phyloP scores from a whole-genome alignment of 2,797 vertebrate species.

The Anableps anableps region DNA sequence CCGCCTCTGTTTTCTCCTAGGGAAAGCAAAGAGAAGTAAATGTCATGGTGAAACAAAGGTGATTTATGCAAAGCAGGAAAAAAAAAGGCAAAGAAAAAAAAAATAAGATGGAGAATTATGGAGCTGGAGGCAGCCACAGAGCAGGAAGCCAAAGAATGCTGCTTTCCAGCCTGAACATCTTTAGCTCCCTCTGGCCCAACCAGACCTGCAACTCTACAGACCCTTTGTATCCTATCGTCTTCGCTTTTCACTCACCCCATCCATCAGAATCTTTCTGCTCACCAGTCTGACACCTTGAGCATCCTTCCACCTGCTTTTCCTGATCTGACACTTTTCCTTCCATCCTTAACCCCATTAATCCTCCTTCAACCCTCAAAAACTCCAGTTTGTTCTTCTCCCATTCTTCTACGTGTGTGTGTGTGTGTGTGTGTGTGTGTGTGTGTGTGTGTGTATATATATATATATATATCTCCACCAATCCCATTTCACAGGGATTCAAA shows the following conservation, averaged over 20 bases:
- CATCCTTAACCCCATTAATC: neutral
- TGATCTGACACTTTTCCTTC: neutral
- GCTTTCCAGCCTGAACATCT: neutral
- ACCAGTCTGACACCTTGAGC: neutral
- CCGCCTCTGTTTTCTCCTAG: neutral
- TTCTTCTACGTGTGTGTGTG: too few relatives aligned
- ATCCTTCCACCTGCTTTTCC: neutral
- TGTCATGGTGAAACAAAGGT: neutral
- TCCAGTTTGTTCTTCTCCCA: neutral
- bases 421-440: too few relatives aligned
- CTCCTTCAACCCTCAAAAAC: neutral
- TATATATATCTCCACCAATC: too few relatives aligned
- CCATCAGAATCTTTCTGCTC: neutral
- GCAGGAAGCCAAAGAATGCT: neutral
- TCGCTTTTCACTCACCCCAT: neutral
- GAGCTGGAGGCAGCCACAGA: neutral
- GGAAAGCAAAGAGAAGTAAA: neutral
- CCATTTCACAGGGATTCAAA: too few relatives aligned
- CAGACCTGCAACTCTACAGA: slow-evolving; percentile 4
- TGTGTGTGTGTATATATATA: too few relatives aligned
- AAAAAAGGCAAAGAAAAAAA: neutral
- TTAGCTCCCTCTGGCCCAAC: neutral
- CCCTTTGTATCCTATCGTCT: neutral
- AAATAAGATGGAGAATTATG: neutral
- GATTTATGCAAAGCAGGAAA: neutral